A percentile compares a stretch with the other conserved stretches of the same genome.
Conservation (phyloP, 2,113 vertebrate genomes). For the Tupaia tana region DNA sequence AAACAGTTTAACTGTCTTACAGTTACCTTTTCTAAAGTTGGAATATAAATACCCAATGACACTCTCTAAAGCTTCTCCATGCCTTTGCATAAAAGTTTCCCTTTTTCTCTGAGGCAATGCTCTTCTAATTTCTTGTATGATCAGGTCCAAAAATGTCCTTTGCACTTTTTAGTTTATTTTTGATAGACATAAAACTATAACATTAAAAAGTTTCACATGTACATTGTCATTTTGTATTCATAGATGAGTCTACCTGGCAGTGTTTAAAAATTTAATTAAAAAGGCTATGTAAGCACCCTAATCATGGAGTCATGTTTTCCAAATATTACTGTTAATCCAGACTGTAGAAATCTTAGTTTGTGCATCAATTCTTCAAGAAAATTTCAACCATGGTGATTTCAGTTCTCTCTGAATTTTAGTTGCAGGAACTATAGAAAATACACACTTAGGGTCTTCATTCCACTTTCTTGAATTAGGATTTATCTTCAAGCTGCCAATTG, state of each 20-base stretch:
- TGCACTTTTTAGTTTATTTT: not conserved
- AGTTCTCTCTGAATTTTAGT: not conserved
- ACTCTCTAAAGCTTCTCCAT: not conserved
- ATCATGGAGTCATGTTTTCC: not conserved
- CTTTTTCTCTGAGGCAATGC: not conserved
- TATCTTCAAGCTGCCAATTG: not conserved
- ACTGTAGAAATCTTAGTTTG: not conserved
- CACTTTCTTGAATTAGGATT: not conserved
- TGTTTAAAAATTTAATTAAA: not conserved
- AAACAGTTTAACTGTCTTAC: not conserved
- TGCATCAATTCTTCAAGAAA: not conserved
- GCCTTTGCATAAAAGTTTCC: not conserved
- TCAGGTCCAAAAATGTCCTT: not conserved
- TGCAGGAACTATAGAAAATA: not conserved
- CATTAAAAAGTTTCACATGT: not conserved
- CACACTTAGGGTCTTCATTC: not conserved
- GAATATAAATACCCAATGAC: not conserved
- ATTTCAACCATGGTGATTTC: not conserved
- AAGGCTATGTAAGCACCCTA: not conserved
- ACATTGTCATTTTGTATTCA: not conserved
- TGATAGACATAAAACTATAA: not conserved
- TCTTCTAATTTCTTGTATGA: not conserved
- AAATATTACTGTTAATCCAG: not conserved
- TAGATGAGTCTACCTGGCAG: not conserved
- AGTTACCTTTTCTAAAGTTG: not conserved